Evolutionary conservation across 2,797 vertebrate genomes (phyloP), one percentile per base, ranked within the genome.

Genomic region (Darevskia nairensis): DNA sequence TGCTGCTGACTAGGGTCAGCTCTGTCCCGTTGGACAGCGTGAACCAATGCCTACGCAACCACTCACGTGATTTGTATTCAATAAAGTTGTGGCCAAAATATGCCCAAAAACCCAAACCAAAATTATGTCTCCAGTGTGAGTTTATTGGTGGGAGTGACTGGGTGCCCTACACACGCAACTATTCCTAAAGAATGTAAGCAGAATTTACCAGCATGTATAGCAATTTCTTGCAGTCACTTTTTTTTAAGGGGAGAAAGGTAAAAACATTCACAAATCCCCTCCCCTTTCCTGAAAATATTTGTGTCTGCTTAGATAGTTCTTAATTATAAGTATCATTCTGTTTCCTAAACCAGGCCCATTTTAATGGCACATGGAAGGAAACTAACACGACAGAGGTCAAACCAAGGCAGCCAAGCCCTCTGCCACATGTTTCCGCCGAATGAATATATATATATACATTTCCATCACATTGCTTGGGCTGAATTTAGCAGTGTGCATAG

Each of bases 291-390:
- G 83, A 85, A 80, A 68, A 82, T 25, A 29, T 75, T 55, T 81
- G 8, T 29, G 19, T 41, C 32, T 27, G n/a, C 39, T 75, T 75
- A n/a, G 69, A 55, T 77, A 15, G 41, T 13, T n/a, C 11, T 76
- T 29, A 39, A 74, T 35, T 74, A 32, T 74, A 59, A 81, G 17
- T 68, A 19, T 66, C 64, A 61, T 66, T 85, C 46, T 85, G 25
- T 76, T 89, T 82, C 74, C 84, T 66, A 25, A 71, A 76, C 59
- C 35, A 29, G 3, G 25, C 69, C n/a, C n/a, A 46, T 68, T 76
- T 59, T 90, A 92, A 94, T 75, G 50, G 81, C 89, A 90, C 91
- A 93, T 94, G 93, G 92, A 95, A 95, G 94, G 92, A 95, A 96
- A 94, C 88, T 87, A 91, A 93, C 90, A 91, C 90, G 92, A 88